Conservation (phyloP, 2,113 vertebrate genomes). For the Murina feae region DNA sequence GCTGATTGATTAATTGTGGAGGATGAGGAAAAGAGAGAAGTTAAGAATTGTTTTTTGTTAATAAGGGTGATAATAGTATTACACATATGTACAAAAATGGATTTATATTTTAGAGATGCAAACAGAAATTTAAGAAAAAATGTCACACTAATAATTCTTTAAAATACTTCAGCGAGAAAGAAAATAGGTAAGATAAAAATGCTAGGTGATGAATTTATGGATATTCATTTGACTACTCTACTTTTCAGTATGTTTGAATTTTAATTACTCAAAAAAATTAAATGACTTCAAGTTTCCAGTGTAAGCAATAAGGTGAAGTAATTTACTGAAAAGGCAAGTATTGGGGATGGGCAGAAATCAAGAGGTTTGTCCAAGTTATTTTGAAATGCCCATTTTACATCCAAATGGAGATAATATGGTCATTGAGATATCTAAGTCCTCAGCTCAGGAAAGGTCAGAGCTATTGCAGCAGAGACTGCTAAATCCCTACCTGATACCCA, state of each 20-base stretch:
- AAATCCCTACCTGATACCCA: not conserved
- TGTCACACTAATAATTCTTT: not conserved
- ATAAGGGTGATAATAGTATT: not conserved
- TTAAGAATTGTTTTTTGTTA: not conserved
- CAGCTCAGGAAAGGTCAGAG: not conserved
- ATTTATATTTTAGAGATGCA: not conserved
- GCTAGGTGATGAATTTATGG: not conserved
- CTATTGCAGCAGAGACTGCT: not conserved
- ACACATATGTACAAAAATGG: not conserved
- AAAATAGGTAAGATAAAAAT: not conserved
- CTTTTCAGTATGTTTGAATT: not conserved
- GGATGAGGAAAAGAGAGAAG: not conserved
- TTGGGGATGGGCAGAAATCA: not conserved
- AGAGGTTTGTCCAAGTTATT: not conserved
- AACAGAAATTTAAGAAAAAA: not conserved
- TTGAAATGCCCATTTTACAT: not conserved
- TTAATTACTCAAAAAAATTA: not conserved
- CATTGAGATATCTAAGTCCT: not conserved
- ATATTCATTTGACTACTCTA: not conserved
- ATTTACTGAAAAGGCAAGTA: not conserved
- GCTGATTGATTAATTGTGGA: not conserved
- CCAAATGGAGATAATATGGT: not conserved
- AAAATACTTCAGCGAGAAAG: not conserved
- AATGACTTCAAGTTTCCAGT: not conserved
- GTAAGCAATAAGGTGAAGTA: not conserved